phyloP scores from a whole-genome alignment of 2,113 vertebrate genomes.

The Rynchops niger region DNA sequence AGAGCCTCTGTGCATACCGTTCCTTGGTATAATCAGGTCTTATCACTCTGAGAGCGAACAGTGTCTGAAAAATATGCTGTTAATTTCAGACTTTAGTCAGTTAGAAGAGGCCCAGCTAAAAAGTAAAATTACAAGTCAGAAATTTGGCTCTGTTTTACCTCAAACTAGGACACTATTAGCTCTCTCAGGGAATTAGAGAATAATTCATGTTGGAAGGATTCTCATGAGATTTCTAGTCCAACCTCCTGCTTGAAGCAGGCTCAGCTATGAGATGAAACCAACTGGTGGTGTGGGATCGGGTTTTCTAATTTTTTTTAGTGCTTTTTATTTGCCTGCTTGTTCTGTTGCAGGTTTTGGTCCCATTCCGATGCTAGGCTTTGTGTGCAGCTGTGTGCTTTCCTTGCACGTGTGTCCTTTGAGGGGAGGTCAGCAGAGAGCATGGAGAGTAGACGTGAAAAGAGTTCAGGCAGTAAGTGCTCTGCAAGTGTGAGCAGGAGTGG shows the following conservation, averaged over 20 bases:
- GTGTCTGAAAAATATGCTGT: too few species aligned
- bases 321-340: neutral
- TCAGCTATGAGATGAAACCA: neutral
- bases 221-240: neutral
- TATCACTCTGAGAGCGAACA: too few species aligned
- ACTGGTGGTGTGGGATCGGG: neutral
- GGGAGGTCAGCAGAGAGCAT: neutral
- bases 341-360: neutral
- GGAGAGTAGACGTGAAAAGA: neutral
- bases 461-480: neutral
- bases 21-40: too few species aligned
- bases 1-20: too few species aligned
- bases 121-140: too few species aligned
- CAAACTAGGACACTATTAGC: too few species aligned
- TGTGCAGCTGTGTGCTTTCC: neutral
- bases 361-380: neutral
- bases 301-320: neutral
- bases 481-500: neutral
- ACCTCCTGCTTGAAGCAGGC: neutral
- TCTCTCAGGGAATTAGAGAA: neutral
- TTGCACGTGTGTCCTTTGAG: neutral
- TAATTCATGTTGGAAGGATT: neutral
- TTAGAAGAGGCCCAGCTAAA: too few species aligned
- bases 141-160: too few species aligned
- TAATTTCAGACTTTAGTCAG: too few species aligned